Evolutionary conservation across 2,797 vertebrate species (phyloP), one percentile per base, ranked within the genome.

Genomic region (Hippocampus kuda): DNA sequence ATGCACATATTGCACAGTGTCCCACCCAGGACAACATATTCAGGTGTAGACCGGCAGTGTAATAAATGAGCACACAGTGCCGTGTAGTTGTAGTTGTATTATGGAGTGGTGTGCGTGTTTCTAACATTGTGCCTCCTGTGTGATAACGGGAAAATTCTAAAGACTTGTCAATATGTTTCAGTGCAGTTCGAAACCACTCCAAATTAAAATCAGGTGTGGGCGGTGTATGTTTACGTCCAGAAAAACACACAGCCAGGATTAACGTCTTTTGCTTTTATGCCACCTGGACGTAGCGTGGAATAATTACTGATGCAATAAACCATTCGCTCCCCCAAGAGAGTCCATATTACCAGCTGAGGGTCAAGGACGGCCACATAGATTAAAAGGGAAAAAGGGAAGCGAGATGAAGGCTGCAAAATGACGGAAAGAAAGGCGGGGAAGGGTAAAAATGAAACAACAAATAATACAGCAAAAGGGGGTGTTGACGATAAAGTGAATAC

Each of bases 291-390:
- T 26, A 9, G n/a, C 27, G 15, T 48, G 34, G 15, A 65, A 48
- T 65, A 65, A 65, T 65, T 48, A 65, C 42, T 65, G 42, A 30
- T 65, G 63, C 42, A 65, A 65, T 48, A 65, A 65, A 48, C 5
- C 63, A 8, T 48, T 27, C 1, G 24, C 42, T 48, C 15, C 60
- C 63, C 11, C 44, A 48, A 65, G 63, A 65, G 42, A 65, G 42
- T 27, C 1, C 44, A 65, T 27, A 48, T 48, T 48, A 65, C 44
- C 63, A 65, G 42, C 44, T 48, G 44, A 20, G 44, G 63, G 63
- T 65, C 63, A 65, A 65, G 63, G 42, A 65, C 44, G 42, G 44
- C 24, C 5, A 38, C 11, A 6, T 11, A 53, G 48, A 66, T 66
- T 27, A 51, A 66, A 41, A 34, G 30, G 30, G 59, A 60, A 66